phyloP scores from a whole-genome alignment of 1,140 invertebrate genomes.

The Mesaphorura yosii region DNA sequence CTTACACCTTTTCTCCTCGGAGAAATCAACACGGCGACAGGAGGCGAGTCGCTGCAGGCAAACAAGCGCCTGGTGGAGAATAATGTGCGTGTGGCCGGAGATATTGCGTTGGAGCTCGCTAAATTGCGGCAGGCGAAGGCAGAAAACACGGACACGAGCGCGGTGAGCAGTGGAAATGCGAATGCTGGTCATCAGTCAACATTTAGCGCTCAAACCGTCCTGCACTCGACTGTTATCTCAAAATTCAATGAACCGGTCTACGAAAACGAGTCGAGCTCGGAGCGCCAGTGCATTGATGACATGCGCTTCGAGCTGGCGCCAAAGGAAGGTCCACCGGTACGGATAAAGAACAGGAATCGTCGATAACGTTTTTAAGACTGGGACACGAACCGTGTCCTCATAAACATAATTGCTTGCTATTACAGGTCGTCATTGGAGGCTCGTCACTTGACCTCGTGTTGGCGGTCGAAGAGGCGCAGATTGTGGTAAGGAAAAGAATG shows the following conservation, averaged over 20 bases:
- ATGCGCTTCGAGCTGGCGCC: neutral
- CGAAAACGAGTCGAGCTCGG: too few species aligned
- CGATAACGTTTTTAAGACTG: neutral
- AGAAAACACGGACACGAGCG: neutral
- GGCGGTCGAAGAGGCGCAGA: conserved; percentile 46
- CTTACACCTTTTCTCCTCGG: conserved; percentile 84
- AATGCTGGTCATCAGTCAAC: neutral
- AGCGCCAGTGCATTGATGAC: too few species aligned
- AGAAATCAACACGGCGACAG: conserved; percentile 60
- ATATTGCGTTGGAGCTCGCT: conserved; percentile 61
- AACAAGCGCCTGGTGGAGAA: conserved; percentile 66
- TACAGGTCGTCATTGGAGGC: conserved; percentile 70
- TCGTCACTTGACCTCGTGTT: conserved; percentile 63
- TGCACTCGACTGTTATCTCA: too few species aligned
- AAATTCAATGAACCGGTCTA: too few species aligned
- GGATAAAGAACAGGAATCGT: neutral
- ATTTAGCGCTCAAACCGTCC: too few species aligned
- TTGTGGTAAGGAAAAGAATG: conserved; percentile 68
- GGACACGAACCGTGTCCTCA: too few species aligned
- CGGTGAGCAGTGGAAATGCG: neutral
- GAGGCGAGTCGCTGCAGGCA: conserved; percentile 63
- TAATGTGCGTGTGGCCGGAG: conserved; percentile 71
- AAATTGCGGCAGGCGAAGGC: conserved; percentile 30
- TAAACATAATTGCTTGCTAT: conserved; percentile 24
- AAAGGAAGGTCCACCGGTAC: neutral